Conservation (phyloP, 2,888 invertebrate species). For the Acronicta aceris region DNA sequence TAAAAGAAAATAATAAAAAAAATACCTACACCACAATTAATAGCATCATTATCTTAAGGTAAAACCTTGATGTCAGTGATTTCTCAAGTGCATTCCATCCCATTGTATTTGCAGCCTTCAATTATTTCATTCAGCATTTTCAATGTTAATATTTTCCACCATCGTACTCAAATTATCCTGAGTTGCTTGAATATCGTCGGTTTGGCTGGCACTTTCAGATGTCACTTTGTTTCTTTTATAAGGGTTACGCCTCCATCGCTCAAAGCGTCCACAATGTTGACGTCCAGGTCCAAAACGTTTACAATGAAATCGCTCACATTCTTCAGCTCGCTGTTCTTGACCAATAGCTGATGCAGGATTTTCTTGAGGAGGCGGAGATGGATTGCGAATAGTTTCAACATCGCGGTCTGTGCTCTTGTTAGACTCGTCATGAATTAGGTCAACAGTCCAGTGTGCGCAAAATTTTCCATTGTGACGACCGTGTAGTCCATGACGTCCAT, state of each 20-base stretch:
- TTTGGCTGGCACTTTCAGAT: constrained; percentile 40
- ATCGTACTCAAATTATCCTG: constrained; percentile 53
- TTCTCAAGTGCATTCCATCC: constrained; percentile 16
- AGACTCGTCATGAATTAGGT: constrained; percentile 45
- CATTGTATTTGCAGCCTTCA: constrained; percentile 26
- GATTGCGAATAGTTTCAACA: constrained; percentile 27
- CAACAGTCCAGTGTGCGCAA: constrained; percentile 44
- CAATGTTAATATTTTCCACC: constrained; percentile 59
- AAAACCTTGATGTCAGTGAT: constrained; percentile 14
- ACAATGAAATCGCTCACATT: constrained; percentile 22
- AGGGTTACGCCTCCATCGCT: constrained; percentile 15
- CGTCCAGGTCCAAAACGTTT: constrained; percentile 25
- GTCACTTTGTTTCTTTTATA: constrained; percentile 18
- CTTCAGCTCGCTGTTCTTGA: constrained; percentile 13
- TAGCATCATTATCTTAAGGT: constrained; percentile 22
- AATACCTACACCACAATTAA: constrained; percentile 41
- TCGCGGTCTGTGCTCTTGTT: constrained; percentile 25
- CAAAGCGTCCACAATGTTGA: constrained; percentile 36
- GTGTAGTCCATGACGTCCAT: constrained; percentile 27
- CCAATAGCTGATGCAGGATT: constrained; percentile 14
- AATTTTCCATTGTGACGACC: constrained; percentile 45
- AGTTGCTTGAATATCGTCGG: constrained; percentile 37
- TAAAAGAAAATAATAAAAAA: constrained; percentile 8
- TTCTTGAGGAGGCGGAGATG: constrained; percentile 35
- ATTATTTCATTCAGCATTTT: constrained; percentile 33